Base-by-base conservation (phyloP, 2,797 vertebrate genomes). In the Alectoris magna region DNA sequence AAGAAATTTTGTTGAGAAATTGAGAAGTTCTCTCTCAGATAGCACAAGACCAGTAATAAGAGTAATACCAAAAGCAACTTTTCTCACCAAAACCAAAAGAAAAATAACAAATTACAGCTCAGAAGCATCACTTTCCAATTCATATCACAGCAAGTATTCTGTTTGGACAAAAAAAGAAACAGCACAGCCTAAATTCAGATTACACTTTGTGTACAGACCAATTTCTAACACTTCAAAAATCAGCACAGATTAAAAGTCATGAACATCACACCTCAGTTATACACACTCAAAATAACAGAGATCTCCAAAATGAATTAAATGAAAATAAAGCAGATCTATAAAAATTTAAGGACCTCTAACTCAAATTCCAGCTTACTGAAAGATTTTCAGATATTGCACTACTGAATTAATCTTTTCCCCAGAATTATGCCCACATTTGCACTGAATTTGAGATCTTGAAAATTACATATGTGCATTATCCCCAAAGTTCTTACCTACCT, bases 351-450 rank as follows among this genome's bases (percentile, higher is more conserved):
- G 56, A 55, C 27, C 6, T 68, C 84, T 5, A 82, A 27, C 21
- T 71, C 23, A 51, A 72, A 53, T 2, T 7, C 5, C 58, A 84
- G 23, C 5, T 41, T 75, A 72, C 69, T 26, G 18, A 75, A 90
- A 5, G 34, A 70, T 62, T 64, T 90, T 83, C 39, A 78, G 14
- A 34, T 34, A 68, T 2, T 62, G 53, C 34, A 34, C 38, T 64
- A 58, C 12, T 26, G 46, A 82, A 91, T 62, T 60, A 7, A 84
- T 5, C 21, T 83, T 62, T 80, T 60, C 24, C 51, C 34, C 22
- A 24, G 6, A 78, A 75, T 6, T 11, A 74, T 1, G 14, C 22
- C 29, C 6, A 14, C 10, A 9, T 39, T 69, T 2, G 0, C 17
- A 71, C 8, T 1, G 3, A 81, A 74, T n/a, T 23, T 41, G 17